These are phyloP conservation scores for Gastracanthus pulcherrimus DNA, from an alignment of 2,888 invertebrate genomes.

Conservation along the genomic window DNA sequence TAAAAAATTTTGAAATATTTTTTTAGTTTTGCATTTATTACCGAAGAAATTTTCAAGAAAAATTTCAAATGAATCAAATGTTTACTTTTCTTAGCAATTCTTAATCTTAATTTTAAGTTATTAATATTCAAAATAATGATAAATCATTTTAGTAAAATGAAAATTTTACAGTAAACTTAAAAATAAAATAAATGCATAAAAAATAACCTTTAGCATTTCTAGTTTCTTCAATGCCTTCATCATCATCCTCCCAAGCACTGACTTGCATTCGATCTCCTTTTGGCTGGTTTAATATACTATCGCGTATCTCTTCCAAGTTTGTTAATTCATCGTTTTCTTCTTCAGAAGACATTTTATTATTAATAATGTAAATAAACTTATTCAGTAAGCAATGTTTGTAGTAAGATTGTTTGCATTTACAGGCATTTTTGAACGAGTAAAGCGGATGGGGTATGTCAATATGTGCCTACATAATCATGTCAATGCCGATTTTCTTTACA, in stretches of 20 bases:
- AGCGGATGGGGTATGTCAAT: too few species aligned
- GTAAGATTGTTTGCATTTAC: too few species aligned
- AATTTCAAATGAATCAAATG: too few species aligned
- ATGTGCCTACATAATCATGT: too few species aligned
- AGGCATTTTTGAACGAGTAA: too few species aligned
- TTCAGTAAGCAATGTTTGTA: too few species aligned
- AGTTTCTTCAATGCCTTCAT: slow-evolving; percentile 84
- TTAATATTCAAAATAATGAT: too few species aligned
- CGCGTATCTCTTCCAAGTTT: slow-evolving; percentile 70
- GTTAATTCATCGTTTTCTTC: slow-evolving; percentile 70
- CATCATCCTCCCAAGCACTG: slow-evolving; percentile 91
- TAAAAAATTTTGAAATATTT: too few species aligned
- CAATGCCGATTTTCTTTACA: too few species aligned
- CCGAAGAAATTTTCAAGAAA: too few species aligned
- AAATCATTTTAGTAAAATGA: neutral
- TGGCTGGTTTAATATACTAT: slow-evolving; percentile 68
- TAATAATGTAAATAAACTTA: too few species aligned
- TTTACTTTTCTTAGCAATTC: too few species aligned
- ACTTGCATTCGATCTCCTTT: slow-evolving; percentile 79
- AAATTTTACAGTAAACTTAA: neutral
- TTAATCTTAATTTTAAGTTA: neutral
- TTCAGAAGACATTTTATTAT: slow-evolving; percentile 67
- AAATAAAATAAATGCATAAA: neutral
- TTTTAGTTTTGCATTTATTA: slow-evolving; percentile 1
- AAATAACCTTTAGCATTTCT: slow-evolving; percentile 85